phyloP scores from a whole-genome alignment of 2,888 invertebrate species.

The Campoplex nolae region DNA sequence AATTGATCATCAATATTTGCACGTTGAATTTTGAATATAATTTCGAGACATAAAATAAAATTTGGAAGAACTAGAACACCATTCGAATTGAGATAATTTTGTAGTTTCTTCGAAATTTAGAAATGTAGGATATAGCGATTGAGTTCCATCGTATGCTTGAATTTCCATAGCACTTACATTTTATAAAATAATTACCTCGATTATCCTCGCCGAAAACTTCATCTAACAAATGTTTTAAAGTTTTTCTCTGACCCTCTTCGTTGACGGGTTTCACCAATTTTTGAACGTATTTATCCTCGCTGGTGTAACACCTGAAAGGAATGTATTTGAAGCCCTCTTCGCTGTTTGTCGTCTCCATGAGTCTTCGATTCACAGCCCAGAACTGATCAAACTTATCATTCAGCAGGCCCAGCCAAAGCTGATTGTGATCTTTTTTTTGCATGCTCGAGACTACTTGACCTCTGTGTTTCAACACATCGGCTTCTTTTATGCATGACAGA shows the following conservation, averaged over 20 bases:
- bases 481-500: constrained; percentile 98
- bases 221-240: constrained; percentile 89
- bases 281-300: constrained; percentile 90
- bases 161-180: constrained; percentile 24
- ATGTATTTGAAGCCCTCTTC: constrained; percentile 95
- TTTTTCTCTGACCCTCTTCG: constrained; percentile 90
- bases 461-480: constrained; percentile 98
- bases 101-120: too few species aligned
- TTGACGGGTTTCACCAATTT: constrained; percentile 91
- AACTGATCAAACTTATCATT: constrained; percentile 99
- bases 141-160: too few species aligned
- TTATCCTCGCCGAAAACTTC: constrained; percentile 87
- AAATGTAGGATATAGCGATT: too few species aligned
- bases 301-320: constrained; percentile 92
- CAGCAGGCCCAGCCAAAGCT: constrained; percentile 96
- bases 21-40: too few species aligned
- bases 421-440: constrained; percentile 98
- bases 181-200: constrained; percentile 39
- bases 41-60: neutral
- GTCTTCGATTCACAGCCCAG: constrained; percentile 97
- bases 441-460: constrained; percentile 95
- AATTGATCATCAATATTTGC: too few species aligned
- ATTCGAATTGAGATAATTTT: neutral
- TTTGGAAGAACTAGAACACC: neutral
- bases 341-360: constrained; percentile 95